Base-by-base conservation (phyloP, 2,797 vertebrate species). In the Zenarchopterus dispar region DNA sequence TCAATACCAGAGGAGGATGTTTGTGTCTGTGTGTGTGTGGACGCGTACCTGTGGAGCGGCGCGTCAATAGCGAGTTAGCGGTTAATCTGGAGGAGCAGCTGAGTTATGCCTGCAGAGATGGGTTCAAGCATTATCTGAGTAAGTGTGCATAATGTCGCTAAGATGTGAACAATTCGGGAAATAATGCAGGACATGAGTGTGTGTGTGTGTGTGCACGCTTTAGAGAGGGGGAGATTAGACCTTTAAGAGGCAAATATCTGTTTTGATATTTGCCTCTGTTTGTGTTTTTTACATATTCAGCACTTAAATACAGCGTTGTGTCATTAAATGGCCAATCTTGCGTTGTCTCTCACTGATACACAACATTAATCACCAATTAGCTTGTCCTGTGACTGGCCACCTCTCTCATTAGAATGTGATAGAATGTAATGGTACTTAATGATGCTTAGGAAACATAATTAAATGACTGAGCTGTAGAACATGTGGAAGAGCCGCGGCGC, bases 361-460 rank as follows among this genome's bases (percentile, higher is more conserved):
- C 94, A 96, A 97, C 96, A 98, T 98, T 98, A 98, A 96, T 96
- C 97, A 96, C 93, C 96, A 97, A 97, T 97, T 97, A 97, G 95
- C 94, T 95, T 93, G 93, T 95, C 94, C 95, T 94, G 94, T 94
- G 94, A 95, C 22, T 93, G 94, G 94, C 95, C 94, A 96, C 96
- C 96, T 96, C 94, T 95, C 94, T 89, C 80, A 95, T 97, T 96
- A 97, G 94, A 95, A 94, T 96, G 95, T 96, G 96, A 98, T 97
- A 93, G 94, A 94, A 94, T 95, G 94, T 96, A 97, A 97, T 97
- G 94, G 94, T 93, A 97, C 94, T 96, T 97, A 97, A 98, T 98
- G 97, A 97, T 94, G 97, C 96, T 93, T 97, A 91, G 87, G 87
- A 93, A 93, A 93, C 89, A 84, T 92, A 93, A 94, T 94, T 93